Evolutionary conservation across 1,140 invertebrate species (phyloP), one percentile per base, ranked within the genome.

Genomic region (Schlechtendalia chinensis): DNA sequence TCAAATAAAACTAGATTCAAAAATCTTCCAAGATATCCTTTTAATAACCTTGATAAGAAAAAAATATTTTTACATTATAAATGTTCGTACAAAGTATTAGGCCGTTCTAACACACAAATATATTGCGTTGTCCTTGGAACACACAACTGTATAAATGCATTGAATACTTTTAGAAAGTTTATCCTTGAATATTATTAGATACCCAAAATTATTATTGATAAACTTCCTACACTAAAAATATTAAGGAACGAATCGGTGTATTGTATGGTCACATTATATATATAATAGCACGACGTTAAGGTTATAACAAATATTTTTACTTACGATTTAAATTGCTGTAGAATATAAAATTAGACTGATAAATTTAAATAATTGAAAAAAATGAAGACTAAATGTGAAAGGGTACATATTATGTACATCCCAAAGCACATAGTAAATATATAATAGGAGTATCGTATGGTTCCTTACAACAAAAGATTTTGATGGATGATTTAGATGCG

Each of bases 191-290:
- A 24, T 50, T 69, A 69, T 69, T 8, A 24, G 22, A 61, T n/a
- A n/a, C n/a, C n/a, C 27, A 47, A 69, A 69, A 69, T 71, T 27
- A 50, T 71, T 17, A 14, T 71, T 50, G 17, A 71, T 71, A 53
- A 53, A 53, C 67, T 71, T 71, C 67, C 67, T 53, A 71, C 19
- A 53, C 50, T 24, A 27, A 71, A 71, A 53, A 71, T 53, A 71
- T 71, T 53, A 71, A 71, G 67, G 65, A 39, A 67, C 65, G 39
- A 45, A n/a, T n/a, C n/a, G n/a, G n/a, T n/a, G n/a, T 45, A 45
- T 45, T n/a, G 65, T 39, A 67, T 24, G 65, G 65, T 24, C 65
- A 45, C 39, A 45, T n/a, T n/a, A n/a, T n/a, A 45, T 45, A 32
- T 10, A 39, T 32, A n/a, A 65, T 39, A 65, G 39, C 32, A 29